phyloP scores from a whole-genome alignment of 92 coral and sea anemone species.

The Epizoanthus scotinus region DNA sequence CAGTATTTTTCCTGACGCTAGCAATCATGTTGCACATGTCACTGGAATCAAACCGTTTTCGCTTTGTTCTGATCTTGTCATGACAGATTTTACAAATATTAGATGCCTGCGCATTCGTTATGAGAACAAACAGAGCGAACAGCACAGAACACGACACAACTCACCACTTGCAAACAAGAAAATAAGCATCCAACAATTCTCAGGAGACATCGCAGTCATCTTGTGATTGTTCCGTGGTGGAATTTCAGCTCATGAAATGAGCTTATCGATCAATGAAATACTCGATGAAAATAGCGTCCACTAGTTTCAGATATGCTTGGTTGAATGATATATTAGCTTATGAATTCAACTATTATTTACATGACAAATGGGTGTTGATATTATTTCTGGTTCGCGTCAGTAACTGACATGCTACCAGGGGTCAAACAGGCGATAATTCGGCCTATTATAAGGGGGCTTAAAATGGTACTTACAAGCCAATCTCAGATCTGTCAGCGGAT shows the following conservation, averaged over 20 bases:
- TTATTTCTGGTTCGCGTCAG: not conserved
- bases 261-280: no score
- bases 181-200: not conserved
- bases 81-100: no score
- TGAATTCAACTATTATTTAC: not conserved
- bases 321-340: not conserved
- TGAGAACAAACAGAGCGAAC: not conserved
- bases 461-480: not conserved
- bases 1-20: not conserved
- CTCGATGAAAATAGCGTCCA: no score
- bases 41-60: not conserved
- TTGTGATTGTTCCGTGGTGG: not conserved
- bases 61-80: no score
- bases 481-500: no score
- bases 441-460: not conserved
- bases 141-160: not conserved
- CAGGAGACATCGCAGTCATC: not conserved
- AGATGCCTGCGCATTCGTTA: not conserved
- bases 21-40: not conserved
- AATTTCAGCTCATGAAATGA: not conserved
- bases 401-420: not conserved
- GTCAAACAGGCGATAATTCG: not conserved
- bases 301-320: no score
- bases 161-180: slow-evolving; percentile 10
- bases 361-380: not conserved